Conservation (phyloP, 2,113 vertebrate species). For the Ciconia stormi region DNA sequence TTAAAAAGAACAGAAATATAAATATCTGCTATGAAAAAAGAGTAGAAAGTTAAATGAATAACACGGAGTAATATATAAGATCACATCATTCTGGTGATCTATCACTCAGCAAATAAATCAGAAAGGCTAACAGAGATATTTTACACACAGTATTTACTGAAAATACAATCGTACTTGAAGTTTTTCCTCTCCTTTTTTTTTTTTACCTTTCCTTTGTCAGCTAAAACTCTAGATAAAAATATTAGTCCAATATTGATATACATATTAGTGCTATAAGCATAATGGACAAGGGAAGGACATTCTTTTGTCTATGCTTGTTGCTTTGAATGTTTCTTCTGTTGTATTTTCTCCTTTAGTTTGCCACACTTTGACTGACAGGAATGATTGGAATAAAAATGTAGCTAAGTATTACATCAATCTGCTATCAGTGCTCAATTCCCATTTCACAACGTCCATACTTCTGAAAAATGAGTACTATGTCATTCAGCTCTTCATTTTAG, state of each 20-base stretch:
- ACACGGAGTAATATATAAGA: background rate
- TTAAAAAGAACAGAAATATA: background rate
- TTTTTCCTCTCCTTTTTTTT: background rate
- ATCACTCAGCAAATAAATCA: background rate
- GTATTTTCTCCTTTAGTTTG: background rate
- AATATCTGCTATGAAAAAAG: background rate
- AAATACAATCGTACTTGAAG: background rate
- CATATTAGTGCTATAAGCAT: background rate
- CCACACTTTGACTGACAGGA: background rate
- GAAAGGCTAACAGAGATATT: background rate
- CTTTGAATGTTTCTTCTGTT: background rate
- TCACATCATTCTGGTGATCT: background rate
- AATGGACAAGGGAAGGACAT: background rate
- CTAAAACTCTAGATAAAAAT: background rate
- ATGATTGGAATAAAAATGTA: background rate
- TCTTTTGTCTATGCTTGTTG: background rate
- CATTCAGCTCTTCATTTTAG: constrained; percentile 6
- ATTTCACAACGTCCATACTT: background rate
- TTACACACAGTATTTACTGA: background rate
- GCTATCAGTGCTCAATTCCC: background rate
- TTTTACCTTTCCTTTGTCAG: background rate
- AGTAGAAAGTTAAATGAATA: background rate
- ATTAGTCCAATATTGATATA: background rate
- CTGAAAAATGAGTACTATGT: background rate
- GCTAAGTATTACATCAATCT: constrained; percentile 7